Base-by-base conservation (phyloP, 2,888 invertebrate species). In the Koerneria pararmatus region DNA sequence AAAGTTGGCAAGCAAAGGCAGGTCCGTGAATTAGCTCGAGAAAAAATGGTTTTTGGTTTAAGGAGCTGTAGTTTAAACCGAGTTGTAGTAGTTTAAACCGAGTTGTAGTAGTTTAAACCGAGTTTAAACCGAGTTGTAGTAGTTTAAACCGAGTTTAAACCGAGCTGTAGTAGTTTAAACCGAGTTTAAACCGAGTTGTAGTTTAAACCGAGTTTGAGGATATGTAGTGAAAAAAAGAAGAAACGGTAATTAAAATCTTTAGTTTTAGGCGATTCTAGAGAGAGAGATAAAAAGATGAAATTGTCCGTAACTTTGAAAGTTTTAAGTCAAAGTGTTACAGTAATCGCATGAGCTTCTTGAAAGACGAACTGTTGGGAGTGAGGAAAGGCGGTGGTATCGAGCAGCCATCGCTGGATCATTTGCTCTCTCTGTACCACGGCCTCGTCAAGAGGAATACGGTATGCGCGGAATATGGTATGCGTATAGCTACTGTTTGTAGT, bases 361-460 rank as follows among this genome's bases (percentile, higher is more conserved):
- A 51, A 22, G 62, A 62, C 35, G 62, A 62, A 29, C 29, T 62
- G 62, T 27, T n/a, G 22, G 49, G 34, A 24, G 24, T 62, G 22
- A 35, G 51, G 27, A n/a, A n/a, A n/a, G n/a, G n/a, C n/a, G n/a
- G n/a, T n/a, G n/a, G n/a, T n/a, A n/a, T 62, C 51, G 62, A 62
- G 8, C 32, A 31, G 34, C 34, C 62, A 24, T 49, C 49, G 2
- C 51, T 62, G 31, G 62, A 62, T 51, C 49, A 62, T 24, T 34
- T 62, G 49, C 24, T 46, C 2, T 15, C n/a, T 2, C 31, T 62
- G 51, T 62, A 51, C 6, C 62, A 62, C 27, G 62, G 62, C 34
- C 32, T 62, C 29, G 35, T 62, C 34, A 62, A 62, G 62, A 62
- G 51, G 51, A 34, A 62, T 11, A 51, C 62, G 62, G 62, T 62